Conservation (phyloP, 2,113 vertebrate species). For the Polypterus senegalus region DNA sequence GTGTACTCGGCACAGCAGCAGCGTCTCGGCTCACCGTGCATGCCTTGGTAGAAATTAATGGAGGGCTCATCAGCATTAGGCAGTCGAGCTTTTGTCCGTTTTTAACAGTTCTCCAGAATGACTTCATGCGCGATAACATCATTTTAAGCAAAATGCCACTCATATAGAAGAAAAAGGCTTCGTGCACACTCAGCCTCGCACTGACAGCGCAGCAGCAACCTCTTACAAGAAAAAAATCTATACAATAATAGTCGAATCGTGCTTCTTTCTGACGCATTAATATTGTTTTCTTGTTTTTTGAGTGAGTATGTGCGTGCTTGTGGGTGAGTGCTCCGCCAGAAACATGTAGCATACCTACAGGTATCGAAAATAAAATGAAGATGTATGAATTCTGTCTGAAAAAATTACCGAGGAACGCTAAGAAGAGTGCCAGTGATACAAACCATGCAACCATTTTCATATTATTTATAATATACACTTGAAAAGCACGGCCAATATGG, state of each 20-base stretch:
- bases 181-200: too few relatives aligned
- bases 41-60: slow-evolving; percentile 28
- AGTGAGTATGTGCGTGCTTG: too few relatives aligned
- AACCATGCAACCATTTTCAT: not conserved
- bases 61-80: slow-evolving; percentile 25
- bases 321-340: too few relatives aligned
- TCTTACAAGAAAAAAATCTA: too few relatives aligned
- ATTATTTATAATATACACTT: too few relatives aligned
- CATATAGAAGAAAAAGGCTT: too few relatives aligned
- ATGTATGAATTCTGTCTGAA: not conserved
- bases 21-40: slow-evolving; percentile 29
- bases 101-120: slow-evolving; percentile 34
- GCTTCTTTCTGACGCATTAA: too few relatives aligned
- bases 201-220: too few relatives aligned
- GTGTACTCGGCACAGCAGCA: slow-evolving; percentile 27
- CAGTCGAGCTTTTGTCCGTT: slow-evolving; percentile 28
- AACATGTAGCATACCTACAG: not conserved
- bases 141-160: too few relatives aligned
- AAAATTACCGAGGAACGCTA: not conserved
- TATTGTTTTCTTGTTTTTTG: too few relatives aligned
- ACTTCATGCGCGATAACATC: slow-evolving; percentile 26
- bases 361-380: not conserved
- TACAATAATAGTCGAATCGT: too few relatives aligned
- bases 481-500: too few relatives aligned
- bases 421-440: not conserved